Percentiles rank a stretch among this genome's conserved stretches.
Conservation (phyloP, 2,888 invertebrate species). For the Spilarctia lutea region DNA sequence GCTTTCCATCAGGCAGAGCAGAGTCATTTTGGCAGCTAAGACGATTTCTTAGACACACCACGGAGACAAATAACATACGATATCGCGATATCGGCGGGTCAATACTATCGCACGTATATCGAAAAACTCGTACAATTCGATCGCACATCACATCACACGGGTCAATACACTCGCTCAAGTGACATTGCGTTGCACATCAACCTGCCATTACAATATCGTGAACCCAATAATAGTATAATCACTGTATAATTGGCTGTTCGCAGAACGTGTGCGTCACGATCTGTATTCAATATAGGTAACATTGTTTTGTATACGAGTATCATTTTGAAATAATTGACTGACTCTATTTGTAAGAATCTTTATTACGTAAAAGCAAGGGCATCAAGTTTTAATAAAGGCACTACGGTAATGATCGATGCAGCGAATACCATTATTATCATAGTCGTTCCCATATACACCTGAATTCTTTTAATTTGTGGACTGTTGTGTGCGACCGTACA, state of each 20-base stretch:
- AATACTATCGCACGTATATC: constrained; percentile 9
- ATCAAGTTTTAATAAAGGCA: no score
- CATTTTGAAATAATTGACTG: constrained; percentile 1
- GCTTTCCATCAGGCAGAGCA: no score
- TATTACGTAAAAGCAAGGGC: neutral
- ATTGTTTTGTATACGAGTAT: constrained; percentile 4
- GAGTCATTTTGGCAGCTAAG: no score
- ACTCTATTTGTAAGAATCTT: neutral
- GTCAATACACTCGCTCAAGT: constrained; percentile 31
- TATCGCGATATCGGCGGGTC: neutral
- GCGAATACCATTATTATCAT: neutral
- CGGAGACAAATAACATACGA: neutral
- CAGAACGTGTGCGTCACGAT: constrained; percentile 53
- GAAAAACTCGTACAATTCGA: constrained; percentile 26
- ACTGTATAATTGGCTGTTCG: constrained; percentile 33
- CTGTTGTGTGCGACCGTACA: no score
- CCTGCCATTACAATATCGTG: constrained; percentile 50
- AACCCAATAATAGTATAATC: constrained; percentile 44
- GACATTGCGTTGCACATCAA: constrained; percentile 14
- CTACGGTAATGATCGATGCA: neutral
- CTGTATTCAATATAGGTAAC: constrained; percentile 26
- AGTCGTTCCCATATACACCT: no score
- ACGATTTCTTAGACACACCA: neutral
- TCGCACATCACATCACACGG: constrained; percentile 28
- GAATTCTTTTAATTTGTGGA: no score